Conservation (phyloP, 2,888 invertebrate genomes). For the Cenopis cana region DNA sequence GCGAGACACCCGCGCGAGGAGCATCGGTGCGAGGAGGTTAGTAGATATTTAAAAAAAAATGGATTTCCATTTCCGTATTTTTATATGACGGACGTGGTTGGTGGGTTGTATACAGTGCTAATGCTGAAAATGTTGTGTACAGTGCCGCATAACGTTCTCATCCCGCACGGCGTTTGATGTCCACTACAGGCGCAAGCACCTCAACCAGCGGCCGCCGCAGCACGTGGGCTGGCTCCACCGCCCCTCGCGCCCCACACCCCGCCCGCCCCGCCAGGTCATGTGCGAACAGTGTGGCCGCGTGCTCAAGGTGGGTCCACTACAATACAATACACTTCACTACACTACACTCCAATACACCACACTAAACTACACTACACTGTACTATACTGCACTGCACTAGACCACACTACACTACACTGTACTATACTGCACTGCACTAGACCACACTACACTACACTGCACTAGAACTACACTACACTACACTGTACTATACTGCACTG, state of each 20-base stretch:
- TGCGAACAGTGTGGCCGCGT: neutral
- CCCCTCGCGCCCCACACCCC: neutral
- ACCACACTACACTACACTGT: too few relatives aligned
- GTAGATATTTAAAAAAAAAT: neutral
- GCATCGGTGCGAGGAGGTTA: slow-evolving; percentile 13
- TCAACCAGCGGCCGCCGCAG: slow-evolving; percentile 4
- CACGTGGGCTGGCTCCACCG: neutral
- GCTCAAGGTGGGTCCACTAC: neutral
- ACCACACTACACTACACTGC: too few relatives aligned
- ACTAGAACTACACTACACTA: neutral
- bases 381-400: neutral
- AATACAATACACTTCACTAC: neutral
- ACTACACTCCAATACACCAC: neutral
- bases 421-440: too few relatives aligned
- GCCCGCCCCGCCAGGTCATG: neutral
- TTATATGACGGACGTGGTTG: too few relatives aligned
- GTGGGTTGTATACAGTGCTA: too few relatives aligned
- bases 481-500: too few relatives aligned
- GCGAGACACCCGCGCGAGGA: slow-evolving; percentile 3
- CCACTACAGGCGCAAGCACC: slow-evolving; percentile 14
- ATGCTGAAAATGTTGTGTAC: neutral
- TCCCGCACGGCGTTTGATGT: slow-evolving; percentile 1
- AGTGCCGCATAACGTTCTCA: slow-evolving; percentile 1
- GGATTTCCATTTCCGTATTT: too few relatives aligned
- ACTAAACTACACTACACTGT: neutral